A percentile compares a stretch with the other conserved stretches of the same genome.
phyloP scores from a whole-genome alignment of 2,888 invertebrate genomes.

The Criorhina ranunculi region DNA sequence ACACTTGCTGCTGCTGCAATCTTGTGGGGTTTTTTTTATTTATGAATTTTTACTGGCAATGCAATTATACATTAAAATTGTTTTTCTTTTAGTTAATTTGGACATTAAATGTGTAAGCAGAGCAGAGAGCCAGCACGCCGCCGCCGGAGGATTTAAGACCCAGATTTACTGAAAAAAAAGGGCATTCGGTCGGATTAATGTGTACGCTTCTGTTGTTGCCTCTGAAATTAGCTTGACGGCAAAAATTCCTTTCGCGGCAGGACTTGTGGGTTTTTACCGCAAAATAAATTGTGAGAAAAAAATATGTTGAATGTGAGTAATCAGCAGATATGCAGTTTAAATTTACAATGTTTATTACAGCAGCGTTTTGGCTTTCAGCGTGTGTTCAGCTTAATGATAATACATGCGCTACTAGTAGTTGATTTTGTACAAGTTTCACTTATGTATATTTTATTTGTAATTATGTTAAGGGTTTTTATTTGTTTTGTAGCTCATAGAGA shows the following conservation, averaged over 20 bases:
- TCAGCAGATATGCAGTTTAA: conserved; percentile 49
- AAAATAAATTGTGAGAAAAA: conserved; percentile 67
- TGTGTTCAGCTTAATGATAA: conserved; percentile 61
- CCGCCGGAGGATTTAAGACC: conserved; percentile 61
- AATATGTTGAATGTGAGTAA: conserved; percentile 59
- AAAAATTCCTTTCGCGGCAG: conserved; percentile 35
- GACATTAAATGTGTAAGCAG: conserved; percentile 75
- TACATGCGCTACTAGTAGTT: conserved; percentile 42
- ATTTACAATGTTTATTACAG: conserved; percentile 41
- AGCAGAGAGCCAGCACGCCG: conserved; percentile 58
- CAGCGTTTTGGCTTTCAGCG: conserved; percentile 50
- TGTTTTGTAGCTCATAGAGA: conserved; percentile 14
- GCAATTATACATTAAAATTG: conserved; percentile 74
- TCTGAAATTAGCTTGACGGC: conserved; percentile 32
- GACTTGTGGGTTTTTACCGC: conserved; percentile 9
- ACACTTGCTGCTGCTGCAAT: conserved; percentile 45
- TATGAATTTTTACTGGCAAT: conserved; percentile 39
- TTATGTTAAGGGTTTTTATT: conserved; percentile 28
- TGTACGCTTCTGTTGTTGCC: conserved; percentile 68
- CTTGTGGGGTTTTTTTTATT: conserved; percentile 5
- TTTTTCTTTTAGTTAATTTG: conserved; percentile 74
- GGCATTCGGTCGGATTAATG: conserved; percentile 65
- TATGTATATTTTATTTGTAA: conserved; percentile 30
- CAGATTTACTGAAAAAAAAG: conserved; percentile 43
- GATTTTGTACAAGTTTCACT: conserved; percentile 9